Percentiles rank a stretch among this genome's conserved stretches.
Conservation (phyloP, 2,113 vertebrate genomes). For the Clarias gariepinus region DNA sequence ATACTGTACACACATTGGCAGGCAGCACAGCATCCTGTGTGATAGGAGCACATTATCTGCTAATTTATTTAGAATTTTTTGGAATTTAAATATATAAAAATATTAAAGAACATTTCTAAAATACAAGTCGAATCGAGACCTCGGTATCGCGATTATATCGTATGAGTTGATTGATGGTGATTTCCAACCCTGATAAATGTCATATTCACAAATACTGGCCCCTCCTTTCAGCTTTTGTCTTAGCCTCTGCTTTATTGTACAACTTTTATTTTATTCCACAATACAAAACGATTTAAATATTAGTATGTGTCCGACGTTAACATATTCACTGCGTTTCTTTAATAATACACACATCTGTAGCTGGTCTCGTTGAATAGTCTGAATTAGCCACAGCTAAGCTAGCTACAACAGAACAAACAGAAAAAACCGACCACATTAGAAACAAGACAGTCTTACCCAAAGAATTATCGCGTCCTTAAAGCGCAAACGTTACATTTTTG, state of each 20-base stretch:
- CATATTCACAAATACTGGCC: not conserved
- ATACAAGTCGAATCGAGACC: no score
- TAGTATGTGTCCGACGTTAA: no score
- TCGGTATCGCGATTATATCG: no score
- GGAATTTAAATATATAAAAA: no score
- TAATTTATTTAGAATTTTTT: no score
- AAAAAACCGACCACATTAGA: not conserved
- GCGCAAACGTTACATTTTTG: not conserved
- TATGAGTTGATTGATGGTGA: no score
- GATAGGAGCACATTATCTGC: no score
- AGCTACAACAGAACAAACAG: not conserved
- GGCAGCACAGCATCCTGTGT: no score
- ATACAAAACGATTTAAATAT: not conserved
- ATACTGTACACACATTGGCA: no score
- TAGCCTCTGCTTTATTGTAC: not conserved
- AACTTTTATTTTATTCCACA: not conserved
- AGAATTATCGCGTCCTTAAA: not conserved
- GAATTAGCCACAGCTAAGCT: constrained; percentile 9
- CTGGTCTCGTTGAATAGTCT: not conserved
- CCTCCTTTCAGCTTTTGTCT: no score
- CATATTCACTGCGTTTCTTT: not conserved
- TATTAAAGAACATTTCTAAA: no score
- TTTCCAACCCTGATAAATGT: not conserved
- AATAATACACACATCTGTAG: not conserved
- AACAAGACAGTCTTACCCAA: not conserved